Base-by-base conservation (phyloP, 1,140 invertebrate genomes). In the Orchestia grillus region DNA sequence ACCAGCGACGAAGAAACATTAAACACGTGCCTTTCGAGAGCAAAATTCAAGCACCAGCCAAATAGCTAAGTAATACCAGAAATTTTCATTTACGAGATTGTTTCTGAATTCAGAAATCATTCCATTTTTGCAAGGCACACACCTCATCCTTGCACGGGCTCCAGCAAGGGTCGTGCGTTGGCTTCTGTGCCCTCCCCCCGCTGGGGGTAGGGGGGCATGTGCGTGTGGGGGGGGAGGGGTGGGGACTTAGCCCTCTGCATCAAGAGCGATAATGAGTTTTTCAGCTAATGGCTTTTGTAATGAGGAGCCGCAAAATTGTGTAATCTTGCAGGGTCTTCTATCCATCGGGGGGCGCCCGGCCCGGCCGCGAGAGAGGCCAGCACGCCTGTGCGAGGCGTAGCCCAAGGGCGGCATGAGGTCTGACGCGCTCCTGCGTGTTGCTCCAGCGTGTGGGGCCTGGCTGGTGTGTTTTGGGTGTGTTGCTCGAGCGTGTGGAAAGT, bases 251-350 rank as follows among this genome's bases (percentile, higher is more conserved):
- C 92, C 92, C 92, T 94, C 92, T 94, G 92, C 92, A 94, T 94
- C 92, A 94, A 94, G 92, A 94, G 92, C 92, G 92, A 94, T 94
- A 94, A 94, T 94, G 92, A 94, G 92, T 94, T 94, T 94, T 94
- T 94, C 92, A 94, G 92, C 92, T 94, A 94, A 94, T 94, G 92
- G 92, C 92, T 94, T 94, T 94, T 94, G 92, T 94, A 94, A 94
- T 94, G 92, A 94, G 92, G 43, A 94, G 92, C 92, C 92, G 92
- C 92, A 94, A 94, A 94, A 94, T 94, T 94, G 92, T 94, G 92
- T 94, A 94, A 94, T 94, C 92, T 94, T 94, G 92, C 92, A 94
- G 92, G 92, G 92, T 94, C 92, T 94, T 94, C 92, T 94, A 94
- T 94, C 92, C 92, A 94, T 94, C 92, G 92, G 44, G 92, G 92